phyloP scores from a whole-genome alignment of 2,888 invertebrate species.

The Oscheius myriophilus region DNA sequence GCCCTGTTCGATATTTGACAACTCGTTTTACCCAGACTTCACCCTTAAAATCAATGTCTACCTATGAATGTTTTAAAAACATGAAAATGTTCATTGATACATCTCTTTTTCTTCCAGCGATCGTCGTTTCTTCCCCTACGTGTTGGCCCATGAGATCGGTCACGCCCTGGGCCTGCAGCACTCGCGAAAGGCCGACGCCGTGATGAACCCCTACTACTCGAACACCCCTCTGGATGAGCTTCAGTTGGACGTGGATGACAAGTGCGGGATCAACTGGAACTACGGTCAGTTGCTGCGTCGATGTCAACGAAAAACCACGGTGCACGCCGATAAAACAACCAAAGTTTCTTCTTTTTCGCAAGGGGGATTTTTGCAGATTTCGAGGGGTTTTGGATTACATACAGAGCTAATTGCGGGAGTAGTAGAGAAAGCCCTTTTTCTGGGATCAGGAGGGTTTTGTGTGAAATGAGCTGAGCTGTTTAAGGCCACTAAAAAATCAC shows the following conservation, averaged over 20 bases:
- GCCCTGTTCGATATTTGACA: background rate
- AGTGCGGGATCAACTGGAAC: slow-evolving; percentile 70
- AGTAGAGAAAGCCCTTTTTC: too few relatives aligned
- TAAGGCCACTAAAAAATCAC: too few relatives aligned
- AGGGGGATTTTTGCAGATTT: too few relatives aligned
- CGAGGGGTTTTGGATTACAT: background rate
- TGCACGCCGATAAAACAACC: too few relatives aligned
- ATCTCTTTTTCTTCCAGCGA: slow-evolving; percentile 13
- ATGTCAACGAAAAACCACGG: background rate
- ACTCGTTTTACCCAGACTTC: background rate
- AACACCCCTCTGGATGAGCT: slow-evolving; percentile 60
- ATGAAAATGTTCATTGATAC: background rate
- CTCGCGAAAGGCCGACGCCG: slow-evolving; percentile 57
- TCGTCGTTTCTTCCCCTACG: slow-evolving; percentile 71
- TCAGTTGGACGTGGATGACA: slow-evolving; percentile 67
- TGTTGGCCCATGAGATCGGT: slow-evolving; percentile 70
- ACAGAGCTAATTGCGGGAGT: background rate
- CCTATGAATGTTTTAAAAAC: too few relatives aligned
- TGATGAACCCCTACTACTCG: slow-evolving; percentile 69
- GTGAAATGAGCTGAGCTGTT: too few relatives aligned
- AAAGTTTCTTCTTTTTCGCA: background rate
- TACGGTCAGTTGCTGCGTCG: slow-evolving; percentile 52
- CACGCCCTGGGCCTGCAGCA: slow-evolving; percentile 69
- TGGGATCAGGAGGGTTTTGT: background rate
- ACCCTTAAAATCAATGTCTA: too few relatives aligned